Percentiles rank a stretch among this genome's conserved stretches.
phyloP scores from a whole-genome alignment of 1,140 invertebrate genomes.

The Hylaeus volcanicus region DNA sequence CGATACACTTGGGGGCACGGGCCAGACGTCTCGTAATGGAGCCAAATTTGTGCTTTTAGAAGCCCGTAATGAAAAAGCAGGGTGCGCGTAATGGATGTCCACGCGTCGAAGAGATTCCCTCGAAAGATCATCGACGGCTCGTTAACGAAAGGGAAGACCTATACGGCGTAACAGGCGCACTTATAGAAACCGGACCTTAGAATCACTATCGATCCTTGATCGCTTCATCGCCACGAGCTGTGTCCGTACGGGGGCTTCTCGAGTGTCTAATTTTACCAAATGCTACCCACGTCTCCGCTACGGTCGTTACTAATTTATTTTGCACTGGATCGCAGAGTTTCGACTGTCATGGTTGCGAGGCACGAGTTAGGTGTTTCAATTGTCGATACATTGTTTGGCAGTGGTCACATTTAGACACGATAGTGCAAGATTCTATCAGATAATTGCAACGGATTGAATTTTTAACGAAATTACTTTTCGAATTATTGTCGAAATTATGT shows the following conservation, averaged over 20 bases:
- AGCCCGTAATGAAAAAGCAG: conserved; percentile 56
- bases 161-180: conserved; percentile 40
- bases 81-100: not conserved
- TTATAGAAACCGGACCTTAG: conserved; percentile 31
- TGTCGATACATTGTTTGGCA: no score
- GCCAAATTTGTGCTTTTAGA: conserved; percentile 70
- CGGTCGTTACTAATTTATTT: not conserved
- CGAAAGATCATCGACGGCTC: conserved; percentile 44
- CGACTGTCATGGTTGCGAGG: not conserved
- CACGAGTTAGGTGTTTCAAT: no score
- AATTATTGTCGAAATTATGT: no score
- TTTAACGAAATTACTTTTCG: no score
- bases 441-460: no score
- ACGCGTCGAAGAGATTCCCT: not conserved
- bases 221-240: conserved; percentile 37
- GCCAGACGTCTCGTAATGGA: conserved; percentile 57
- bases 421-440: no score
- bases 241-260: not conserved
- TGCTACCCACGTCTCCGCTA: not conserved
- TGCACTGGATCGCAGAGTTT: not conserved
- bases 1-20: conserved; percentile 44
- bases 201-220: conserved; percentile 37
- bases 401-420: no score
- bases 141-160: conserved; percentile 49
- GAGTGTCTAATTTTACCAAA: not conserved